Conservation (phyloP, 2,888 invertebrate genomes). For the Euproctis similis region DNA sequence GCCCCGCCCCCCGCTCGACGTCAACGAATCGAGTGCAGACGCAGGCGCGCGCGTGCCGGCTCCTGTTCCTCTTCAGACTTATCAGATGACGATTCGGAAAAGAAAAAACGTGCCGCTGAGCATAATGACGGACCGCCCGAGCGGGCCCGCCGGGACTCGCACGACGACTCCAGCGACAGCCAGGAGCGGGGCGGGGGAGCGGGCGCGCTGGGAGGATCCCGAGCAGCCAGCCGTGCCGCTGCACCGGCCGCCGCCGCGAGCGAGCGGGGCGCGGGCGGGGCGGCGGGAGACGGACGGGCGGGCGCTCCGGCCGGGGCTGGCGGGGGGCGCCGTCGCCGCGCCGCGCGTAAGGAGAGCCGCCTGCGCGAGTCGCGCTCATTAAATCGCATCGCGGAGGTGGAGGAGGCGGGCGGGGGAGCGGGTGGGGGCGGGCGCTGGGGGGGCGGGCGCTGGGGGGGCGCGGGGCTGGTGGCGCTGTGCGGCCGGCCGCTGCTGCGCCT, state of each 20-base stretch:
- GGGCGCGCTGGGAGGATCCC: slow-evolving; percentile 43
- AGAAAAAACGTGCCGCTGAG: slow-evolving; percentile 86
- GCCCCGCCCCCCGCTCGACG: slow-evolving; percentile 52
- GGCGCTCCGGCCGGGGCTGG: slow-evolving; percentile 21
- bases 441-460: slow-evolving; percentile 60
- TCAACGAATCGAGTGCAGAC: slow-evolving; percentile 52
- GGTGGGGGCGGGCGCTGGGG: slow-evolving; percentile 56
- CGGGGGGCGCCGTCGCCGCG: slow-evolving; percentile 48
- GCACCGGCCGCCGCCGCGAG: slow-evolving; percentile 32
- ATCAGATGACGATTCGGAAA: slow-evolving; percentile 92
- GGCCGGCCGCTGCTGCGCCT: slow-evolving; percentile 62
- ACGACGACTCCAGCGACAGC: slow-evolving; percentile 90
- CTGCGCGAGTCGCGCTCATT: slow-evolving; percentile 89
- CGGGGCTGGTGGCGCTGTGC: slow-evolving; percentile 61
- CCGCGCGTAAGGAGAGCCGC: slow-evolving; percentile 61
- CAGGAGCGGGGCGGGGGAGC: slow-evolving; percentile 84
- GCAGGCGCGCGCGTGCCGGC: slow-evolving; percentile 71
- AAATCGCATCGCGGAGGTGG: slow-evolving; percentile 90
- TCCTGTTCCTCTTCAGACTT: slow-evolving; percentile 97
- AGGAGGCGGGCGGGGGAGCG: slow-evolving; percentile 77
- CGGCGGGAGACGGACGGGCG: slow-evolving; percentile 31
- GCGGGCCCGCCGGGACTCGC: slow-evolving; percentile 83
- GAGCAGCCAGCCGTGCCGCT: slow-evolving; percentile 21
- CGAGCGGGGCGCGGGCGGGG: slow-evolving; percentile 32
- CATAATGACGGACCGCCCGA: slow-evolving; percentile 75